Evolutionary conservation across 2,113 vertebrate species (phyloP), one percentile per base, ranked within the genome.

Genomic region (Cavia aperea): DNA sequence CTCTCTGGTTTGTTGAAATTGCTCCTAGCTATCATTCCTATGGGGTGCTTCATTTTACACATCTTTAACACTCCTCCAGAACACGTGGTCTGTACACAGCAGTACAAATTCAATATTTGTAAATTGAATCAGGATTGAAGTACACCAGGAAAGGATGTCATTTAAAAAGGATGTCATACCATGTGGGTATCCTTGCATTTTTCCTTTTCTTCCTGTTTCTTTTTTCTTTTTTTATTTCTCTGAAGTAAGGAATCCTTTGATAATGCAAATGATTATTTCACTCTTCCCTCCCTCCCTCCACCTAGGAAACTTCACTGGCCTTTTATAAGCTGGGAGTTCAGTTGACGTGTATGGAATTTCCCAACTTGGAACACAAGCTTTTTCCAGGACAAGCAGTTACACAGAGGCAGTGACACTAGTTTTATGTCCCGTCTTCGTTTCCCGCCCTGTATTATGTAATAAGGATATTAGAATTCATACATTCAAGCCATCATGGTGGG

Each of bases 1-100:
- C 89, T 79, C 79, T 88, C 82, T 90, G 62, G 43, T 73, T 91
- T 96, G 78, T 93, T 95, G 95, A 90, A 91, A 86, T 94, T 95
- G 88, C 78, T 91, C 86, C 86, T 94, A 94, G 89, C 95, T 89
- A 93, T 89, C 83, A 21, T 89, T 85, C 56, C 63, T 94, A 89
- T 89, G 46, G 66, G 78, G 62, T 92, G 66, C 96, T 84, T 95
- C 81, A 81, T 51, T 95, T 95, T 88, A 92, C 39, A 89, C 72
- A 72, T 62, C 36, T 82, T 87, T 68, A 94, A 88, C 19, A 88
- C 63, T 92, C n/a, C 60, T 94, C 26, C 29, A 68, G 49, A 94
- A 89, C 89, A 91, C 86, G 68, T 60, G 75, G 49, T 70, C 90
- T 93, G 91, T 89, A 89, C 29, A 46, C 39, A 14, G 90, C 56